These are phyloP conservation scores for Saimiri boliviensis DNA, from an alignment of 2,113 vertebrate genomes.

Conservation along the genomic window DNA sequence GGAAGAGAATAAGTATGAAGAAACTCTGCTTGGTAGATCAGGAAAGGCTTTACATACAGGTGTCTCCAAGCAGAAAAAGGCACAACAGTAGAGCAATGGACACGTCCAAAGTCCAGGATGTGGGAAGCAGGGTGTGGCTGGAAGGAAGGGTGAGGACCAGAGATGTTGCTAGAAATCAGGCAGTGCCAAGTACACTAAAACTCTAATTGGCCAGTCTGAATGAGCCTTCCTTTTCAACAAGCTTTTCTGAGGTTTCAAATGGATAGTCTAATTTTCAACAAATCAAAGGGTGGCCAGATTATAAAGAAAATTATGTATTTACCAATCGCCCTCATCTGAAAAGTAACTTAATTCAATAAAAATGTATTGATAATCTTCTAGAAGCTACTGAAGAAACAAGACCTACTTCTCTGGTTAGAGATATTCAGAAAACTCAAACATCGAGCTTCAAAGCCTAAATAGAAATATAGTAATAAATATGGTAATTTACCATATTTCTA, in stretches of 20 bases:
- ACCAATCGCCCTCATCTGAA: neutral
- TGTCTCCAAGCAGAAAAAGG: neutral
- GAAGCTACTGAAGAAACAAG: neutral
- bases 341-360: constrained; percentile 23
- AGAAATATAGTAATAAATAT: neutral
- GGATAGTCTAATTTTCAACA: constrained; percentile 24
- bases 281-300: neutral
- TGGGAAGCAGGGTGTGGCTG: neutral
- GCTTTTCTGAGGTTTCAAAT: constrained; percentile 12
- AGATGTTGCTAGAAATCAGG: neutral
- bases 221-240: neutral
- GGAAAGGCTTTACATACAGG: neutral
- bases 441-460: neutral
- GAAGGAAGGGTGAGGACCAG: neutral
- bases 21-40: neutral
- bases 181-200: neutral
- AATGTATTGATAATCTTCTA: neutral
- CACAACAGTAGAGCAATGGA: neutral
- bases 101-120: neutral
- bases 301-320: neutral
- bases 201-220: neutral
- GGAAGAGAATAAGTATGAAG: neutral
- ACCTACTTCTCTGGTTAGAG: neutral
- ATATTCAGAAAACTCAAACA: neutral
- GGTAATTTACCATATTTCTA: too few species aligned